Evolutionary conservation across 2,888 invertebrate species (phyloP), one percentile per base, ranked within the genome.

Genomic region (Teleiodes luculella): DNA sequence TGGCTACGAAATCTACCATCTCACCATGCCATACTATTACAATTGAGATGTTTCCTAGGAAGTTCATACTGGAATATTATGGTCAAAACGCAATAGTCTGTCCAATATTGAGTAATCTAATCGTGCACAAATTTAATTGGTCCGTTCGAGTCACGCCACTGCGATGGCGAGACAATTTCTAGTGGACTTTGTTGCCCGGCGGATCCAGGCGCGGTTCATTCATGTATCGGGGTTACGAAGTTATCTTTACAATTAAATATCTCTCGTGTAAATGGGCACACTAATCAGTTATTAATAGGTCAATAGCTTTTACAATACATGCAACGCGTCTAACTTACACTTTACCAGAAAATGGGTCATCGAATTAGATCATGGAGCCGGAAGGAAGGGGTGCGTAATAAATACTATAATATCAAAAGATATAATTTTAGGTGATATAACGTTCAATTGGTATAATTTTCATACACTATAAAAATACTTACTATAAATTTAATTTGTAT

Each of bases 111-210:
- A 46, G 60, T 72, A 83, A 86, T 87, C 86, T 85, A 81, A 85
- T 84, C 83, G 68, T 58, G 57, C 62, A 69, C 62, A 68, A 70
- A 64, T 58, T 45, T 80, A 78, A 88, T 86, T 87, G 86, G 86
- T 69, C 74, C 68, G 63, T 65, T 74, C 64, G 66, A 76, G 76
- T 87, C 88, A 87, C 86, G 87, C 88, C 87, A 88, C 81, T 66
- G 33, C 55, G 58, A 56, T 57, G 77, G 80, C 83, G 81, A 36
- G 56, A 41, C 54, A 43, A 20, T 43, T 39, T 20, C 3, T 49
- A 6, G 60, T 74, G 80, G 76, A 84, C 80, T 83, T 81, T 80
- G 79, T 54, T 43, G 62, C 56, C 35, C 50, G 45, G 51, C 53
- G 24, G 24, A 24, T 24, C 24, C 24, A 24, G 24, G 24, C 24